Base-by-base conservation (phyloP, 2,888 invertebrate species). In the Lacanobia oleracea region DNA sequence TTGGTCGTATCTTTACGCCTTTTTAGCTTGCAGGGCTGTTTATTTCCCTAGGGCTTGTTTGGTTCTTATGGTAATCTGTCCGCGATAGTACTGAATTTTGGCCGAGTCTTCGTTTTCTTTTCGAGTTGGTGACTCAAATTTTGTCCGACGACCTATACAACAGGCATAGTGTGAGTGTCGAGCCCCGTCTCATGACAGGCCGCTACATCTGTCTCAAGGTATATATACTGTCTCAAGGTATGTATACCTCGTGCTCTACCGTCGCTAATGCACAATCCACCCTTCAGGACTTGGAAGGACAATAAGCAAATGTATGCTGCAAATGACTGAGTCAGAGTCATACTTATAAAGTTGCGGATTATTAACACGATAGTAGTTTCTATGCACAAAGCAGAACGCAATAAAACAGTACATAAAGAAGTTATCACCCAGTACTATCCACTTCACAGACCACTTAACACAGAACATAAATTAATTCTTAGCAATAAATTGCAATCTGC, bases 401-500 rank as follows among this genome's bases (percentile, higher is more conserved):
- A 77, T 74, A 40, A 59, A 77, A 48, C 12, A 54, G 45, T 53
- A 33, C 18, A 50, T 60, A 73, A 60, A 76, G 37, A 50, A 79
- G 60, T 54, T 37, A 65, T 65, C 50, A 61, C 23, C 43, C 50
- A 56, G 27, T 33, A 60, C 37, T 65, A 79, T 50, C 65, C 74
- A 76, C 75, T 76, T 23, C 37, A 74, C 43, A 27, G 16, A 37
- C 53, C 65, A 76, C 80, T 79, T 66, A 79, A 79, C 75, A 79
- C 54, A 51, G 43, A 61, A 74, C 53, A 73, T 64, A 57, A 75
- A 76, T 77, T 81, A 64, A 76, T 64, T 69, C 6, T 57, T 70
- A 53, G 59, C 67, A 80, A 75, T 67, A 67, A 66, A 80, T 62
- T 67, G 81, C 57, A 80, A 75, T 77, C 57, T 77, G 56, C 48